phyloP scores from a whole-genome alignment of 1,140 invertebrate species.

The Caenorhabditis remanei region DNA sequence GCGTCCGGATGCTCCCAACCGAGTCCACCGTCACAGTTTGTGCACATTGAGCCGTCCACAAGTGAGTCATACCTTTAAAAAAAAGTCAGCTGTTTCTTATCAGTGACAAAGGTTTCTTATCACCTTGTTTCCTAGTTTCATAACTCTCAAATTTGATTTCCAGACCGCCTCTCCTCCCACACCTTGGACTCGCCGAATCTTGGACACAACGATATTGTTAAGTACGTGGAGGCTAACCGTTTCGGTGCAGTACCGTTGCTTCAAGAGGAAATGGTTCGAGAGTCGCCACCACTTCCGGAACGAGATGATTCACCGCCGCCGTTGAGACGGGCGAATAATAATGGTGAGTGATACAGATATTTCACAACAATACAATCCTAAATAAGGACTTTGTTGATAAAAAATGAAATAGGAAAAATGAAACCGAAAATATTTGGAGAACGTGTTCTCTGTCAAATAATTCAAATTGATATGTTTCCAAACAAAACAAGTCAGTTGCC shows the following conservation, averaged over 20 bases:
- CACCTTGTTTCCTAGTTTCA: too few species aligned
- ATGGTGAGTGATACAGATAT: conserved; percentile 60
- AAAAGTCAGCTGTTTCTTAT: not conserved
- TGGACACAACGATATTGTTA: conserved; percentile 66
- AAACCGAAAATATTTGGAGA: too few species aligned
- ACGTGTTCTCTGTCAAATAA: too few species aligned
- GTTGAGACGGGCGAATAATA: conserved; percentile 69
- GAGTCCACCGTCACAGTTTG: conserved; percentile 73
- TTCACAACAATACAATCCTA: not conserved
- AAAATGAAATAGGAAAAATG: conserved; percentile 4
- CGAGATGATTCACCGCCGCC: conserved; percentile 76
- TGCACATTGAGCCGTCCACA: conserved; percentile 71
- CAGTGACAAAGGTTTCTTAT: too few species aligned
- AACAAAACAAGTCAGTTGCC: too few species aligned
- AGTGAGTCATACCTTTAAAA: conserved; percentile 61
- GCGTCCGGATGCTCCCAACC: conserved; percentile 73
- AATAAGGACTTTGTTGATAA: not conserved
- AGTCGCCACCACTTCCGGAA: conserved; percentile 76
- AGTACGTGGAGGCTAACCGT: conserved; percentile 76
- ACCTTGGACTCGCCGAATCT: conserved; percentile 25
- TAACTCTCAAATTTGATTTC: not conserved
- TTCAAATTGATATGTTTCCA: too few species aligned
- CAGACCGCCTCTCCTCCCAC: conserved; percentile 15
- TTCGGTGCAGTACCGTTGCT: conserved; percentile 73
- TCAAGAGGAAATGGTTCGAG: conserved; percentile 76